A percentile compares a stretch with the other conserved stretches of the same genome.
Evolutionary conservation across 2,113 vertebrate genomes (phyloP).

Genomic region (Cinclus mexicanus): DNA sequence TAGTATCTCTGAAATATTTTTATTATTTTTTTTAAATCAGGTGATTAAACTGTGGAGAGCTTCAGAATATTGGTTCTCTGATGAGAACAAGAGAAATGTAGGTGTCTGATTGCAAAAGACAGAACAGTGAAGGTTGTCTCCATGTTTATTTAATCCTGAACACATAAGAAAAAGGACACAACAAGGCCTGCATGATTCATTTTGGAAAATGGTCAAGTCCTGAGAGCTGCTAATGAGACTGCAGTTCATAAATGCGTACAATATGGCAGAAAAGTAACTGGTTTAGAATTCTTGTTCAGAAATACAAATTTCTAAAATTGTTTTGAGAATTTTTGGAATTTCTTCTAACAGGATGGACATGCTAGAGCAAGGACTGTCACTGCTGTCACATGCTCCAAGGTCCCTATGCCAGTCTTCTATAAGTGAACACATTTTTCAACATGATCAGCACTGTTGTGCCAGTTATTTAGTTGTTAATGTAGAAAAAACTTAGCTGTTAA

Average conservation of each 20-base stretch:
- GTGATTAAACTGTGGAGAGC: neutral
- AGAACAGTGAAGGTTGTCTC: neutral
- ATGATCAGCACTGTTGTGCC: neutral
- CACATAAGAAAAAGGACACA: neutral
- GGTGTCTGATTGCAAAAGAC: neutral
- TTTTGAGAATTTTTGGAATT: neutral
- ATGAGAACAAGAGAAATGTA: neutral
- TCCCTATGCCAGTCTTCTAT: neutral
- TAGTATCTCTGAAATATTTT: neutral
- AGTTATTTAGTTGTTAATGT: neutral
- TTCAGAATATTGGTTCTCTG: neutral
- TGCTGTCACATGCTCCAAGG: neutral
- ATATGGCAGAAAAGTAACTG: neutral
- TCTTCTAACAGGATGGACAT: neutral
- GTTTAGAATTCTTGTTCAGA: neutral
- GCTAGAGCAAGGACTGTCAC: neutral
- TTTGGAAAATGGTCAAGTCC: neutral
- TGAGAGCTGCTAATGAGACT: neutral
- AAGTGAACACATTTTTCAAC: neutral
- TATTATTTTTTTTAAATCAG: neutral
- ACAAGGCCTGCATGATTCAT: neutral
- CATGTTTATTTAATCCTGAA: neutral
- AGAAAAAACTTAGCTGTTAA: neutral
- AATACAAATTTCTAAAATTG: neutral
- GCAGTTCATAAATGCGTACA: neutral